phyloP scores from a whole-genome alignment of 2,797 vertebrate species.

The Dermochelys coriacea region DNA sequence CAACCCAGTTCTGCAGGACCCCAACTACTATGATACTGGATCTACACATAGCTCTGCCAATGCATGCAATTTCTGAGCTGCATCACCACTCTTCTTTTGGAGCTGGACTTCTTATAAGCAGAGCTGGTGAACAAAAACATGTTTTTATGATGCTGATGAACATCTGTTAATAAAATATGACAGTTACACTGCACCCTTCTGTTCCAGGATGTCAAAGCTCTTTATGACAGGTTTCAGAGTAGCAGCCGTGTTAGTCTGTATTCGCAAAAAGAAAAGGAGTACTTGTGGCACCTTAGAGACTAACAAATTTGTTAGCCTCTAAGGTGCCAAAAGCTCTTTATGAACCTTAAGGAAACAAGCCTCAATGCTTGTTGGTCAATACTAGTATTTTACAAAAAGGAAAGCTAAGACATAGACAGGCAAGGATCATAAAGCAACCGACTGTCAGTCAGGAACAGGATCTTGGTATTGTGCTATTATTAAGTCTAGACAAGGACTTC shows the following conservation, averaged over 20 bases:
- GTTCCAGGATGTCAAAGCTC: neutral
- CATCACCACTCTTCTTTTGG: rapidly evolving
- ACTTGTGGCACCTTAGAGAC: too few species aligned
- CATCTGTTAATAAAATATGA: neutral
- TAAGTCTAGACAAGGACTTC: neutral
- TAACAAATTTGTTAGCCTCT: too few species aligned
- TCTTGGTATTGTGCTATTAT: neutral
- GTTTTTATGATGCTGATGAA: neutral
- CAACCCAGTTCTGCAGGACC: neutral
- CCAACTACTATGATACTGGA: rapidly evolving
- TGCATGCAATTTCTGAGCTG: neutral
- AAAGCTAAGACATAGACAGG: neutral
- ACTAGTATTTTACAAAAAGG: neutral
- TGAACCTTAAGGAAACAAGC: neutral
- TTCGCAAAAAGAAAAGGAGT: too few species aligned
- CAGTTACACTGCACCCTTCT: neutral
- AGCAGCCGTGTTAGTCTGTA: too few species aligned
- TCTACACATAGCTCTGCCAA: neutral
- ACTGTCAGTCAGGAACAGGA: neutral
- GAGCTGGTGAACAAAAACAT: neutral
- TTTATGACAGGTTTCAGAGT: too few species aligned
- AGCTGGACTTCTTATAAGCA: rapidly evolving
- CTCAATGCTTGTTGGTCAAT: neutral
- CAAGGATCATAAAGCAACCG: neutral
- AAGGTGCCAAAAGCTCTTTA: neutral